Evolutionary conservation across 2,888 invertebrate species (phyloP).

Genomic region (Drosophila parthenogenetica): DNA sequence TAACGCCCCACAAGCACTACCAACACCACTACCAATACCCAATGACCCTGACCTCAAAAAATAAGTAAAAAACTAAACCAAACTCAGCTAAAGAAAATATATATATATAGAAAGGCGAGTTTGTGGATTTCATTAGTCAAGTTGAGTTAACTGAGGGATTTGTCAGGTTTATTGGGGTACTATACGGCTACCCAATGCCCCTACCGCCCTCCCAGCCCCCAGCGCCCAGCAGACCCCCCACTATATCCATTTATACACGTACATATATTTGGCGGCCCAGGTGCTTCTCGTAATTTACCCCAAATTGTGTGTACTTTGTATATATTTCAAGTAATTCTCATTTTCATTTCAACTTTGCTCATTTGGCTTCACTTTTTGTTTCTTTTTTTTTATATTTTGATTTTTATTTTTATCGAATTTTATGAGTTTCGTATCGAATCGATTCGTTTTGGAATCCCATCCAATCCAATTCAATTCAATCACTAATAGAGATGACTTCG

Average conservation of each 20-base stretch:
- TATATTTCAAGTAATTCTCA: slow-evolving; percentile 15
- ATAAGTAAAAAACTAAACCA: neutral
- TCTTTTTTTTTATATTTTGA: slow-evolving; percentile 6
- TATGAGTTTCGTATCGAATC: slow-evolving; percentile 30
- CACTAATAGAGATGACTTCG: slow-evolving; percentile 58
- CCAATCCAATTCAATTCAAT: slow-evolving; percentile 17
- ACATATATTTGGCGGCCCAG: slow-evolving; percentile 12
- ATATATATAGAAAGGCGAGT: slow-evolving; percentile 4
- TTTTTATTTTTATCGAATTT: slow-evolving; percentile 26
- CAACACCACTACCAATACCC: slow-evolving; percentile 12
- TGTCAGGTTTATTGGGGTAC: slow-evolving; percentile 23
- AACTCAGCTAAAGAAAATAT: neutral
- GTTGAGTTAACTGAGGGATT: slow-evolving; percentile 45
- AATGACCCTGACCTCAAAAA: slow-evolving; percentile 56
- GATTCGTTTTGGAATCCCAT: neutral
- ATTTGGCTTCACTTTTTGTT: neutral
- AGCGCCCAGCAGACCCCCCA: too few species aligned
- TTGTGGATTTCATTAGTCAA: slow-evolving; percentile 51
- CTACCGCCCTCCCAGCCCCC: neutral
- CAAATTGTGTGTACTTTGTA: slow-evolving; percentile 28
- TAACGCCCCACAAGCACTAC: slow-evolving; percentile 2
- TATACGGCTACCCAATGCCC: neutral
- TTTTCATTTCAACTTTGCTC: slow-evolving; percentile 1
- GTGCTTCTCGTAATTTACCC: slow-evolving; percentile 31
- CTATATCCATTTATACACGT: too few species aligned